These are phyloP conservation scores for Drosophila bifasciata DNA, from an alignment of 1,140 invertebrate species.

Conservation along the genomic window DNA sequence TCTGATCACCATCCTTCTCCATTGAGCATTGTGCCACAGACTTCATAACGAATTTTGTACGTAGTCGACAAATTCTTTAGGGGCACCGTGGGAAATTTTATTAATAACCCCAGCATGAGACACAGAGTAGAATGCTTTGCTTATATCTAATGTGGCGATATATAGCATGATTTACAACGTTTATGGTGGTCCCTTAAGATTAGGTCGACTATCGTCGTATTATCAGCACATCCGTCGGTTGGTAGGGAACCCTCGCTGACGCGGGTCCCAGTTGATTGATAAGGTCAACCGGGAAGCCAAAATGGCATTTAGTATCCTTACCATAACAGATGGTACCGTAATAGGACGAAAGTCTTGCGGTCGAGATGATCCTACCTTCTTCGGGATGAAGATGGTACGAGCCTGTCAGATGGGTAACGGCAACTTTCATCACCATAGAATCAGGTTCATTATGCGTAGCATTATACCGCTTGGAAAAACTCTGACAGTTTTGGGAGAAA, in stretches of 20 bases:
- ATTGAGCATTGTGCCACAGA: slow-evolving; percentile 10
- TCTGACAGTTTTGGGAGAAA: slow-evolving; percentile 13
- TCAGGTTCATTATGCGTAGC: slow-evolving; percentile 43
- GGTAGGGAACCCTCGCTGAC: slow-evolving; percentile 26
- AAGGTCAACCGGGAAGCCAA: slow-evolving; percentile 16
- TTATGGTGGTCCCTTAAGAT: slow-evolving; percentile 25
- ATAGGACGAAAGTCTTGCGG: slow-evolving; percentile 38
- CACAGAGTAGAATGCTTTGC: slow-evolving; percentile 23
- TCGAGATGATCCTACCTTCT: slow-evolving; percentile 5
- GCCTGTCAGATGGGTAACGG: slow-evolving; percentile 18
- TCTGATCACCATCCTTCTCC: slow-evolving; percentile 14
- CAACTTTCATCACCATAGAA: slow-evolving; percentile 28
- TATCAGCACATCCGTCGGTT: slow-evolving; percentile 39
- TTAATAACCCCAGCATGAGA: slow-evolving; percentile 5
- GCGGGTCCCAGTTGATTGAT: slow-evolving; percentile 21
- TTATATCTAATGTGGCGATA: slow-evolving; percentile 27
- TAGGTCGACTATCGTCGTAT: slow-evolving; percentile 37
- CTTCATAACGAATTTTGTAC: slow-evolving; percentile 11
- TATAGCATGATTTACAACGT: slow-evolving; percentile 18
- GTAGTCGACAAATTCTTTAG: slow-evolving; percentile 26
- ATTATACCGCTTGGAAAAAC: slow-evolving; percentile 26
- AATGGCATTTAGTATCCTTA: slow-evolving; percentile 36
- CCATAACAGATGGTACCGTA: slow-evolving; percentile 25
- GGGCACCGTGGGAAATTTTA: slow-evolving; percentile 12
- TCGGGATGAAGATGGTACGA: slow-evolving; percentile 41